Evolutionary conservation across 2,797 vertebrate genomes (phyloP), one percentile per base, ranked within the genome.

Genomic region (Cheirogaleus major): DNA sequence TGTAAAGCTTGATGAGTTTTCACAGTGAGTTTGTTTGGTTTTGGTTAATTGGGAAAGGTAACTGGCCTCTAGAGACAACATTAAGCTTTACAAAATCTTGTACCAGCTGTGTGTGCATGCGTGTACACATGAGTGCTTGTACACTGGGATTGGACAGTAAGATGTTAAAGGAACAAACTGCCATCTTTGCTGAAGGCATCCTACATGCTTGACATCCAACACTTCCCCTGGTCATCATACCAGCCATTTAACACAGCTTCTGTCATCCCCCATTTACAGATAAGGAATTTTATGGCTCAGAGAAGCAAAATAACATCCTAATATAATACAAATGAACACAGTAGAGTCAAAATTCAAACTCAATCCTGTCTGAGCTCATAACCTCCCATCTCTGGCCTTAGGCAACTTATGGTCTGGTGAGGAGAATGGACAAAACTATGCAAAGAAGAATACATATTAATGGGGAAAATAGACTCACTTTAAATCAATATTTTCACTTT

Each of bases 81-180:
- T 27, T 11, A n/a, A 84, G 27, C 17, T 69, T 84, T 59, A 50
- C 5, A 41, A 38, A 84, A 25, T 45, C 27, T 48, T 67, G 27
- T 22, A 9, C 41, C 25, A 25, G 12, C 65, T 59, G 25, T 30
- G 3, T 23, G 50, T 43, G 14, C 32, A 8, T 12, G 38, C 5
- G 15, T 11, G 1, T 4, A 2, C 0, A 0, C 2, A 1, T 3
- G 57, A 59, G 5, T 7, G 6, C 0, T 4, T 52, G 17, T 14
- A 1, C 43, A 15, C 18, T 17, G 5, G 35, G 27, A 5, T 23
- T 59, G 13, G 50, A 65, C 5, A 79, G n/a, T 30, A 25, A 75
- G n/a, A 69, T 69, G 57, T 27, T 67, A 15, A 59, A 75, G 38
- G n/a, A 10, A 32, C 7, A 48, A 57, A 57, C 32, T 45, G 12